A percentile compares a stretch with the other conserved stretches of the same genome.
Evolutionary conservation across 2,888 invertebrate genomes (phyloP).

Genomic region (Diloba caeruleocephala): DNA sequence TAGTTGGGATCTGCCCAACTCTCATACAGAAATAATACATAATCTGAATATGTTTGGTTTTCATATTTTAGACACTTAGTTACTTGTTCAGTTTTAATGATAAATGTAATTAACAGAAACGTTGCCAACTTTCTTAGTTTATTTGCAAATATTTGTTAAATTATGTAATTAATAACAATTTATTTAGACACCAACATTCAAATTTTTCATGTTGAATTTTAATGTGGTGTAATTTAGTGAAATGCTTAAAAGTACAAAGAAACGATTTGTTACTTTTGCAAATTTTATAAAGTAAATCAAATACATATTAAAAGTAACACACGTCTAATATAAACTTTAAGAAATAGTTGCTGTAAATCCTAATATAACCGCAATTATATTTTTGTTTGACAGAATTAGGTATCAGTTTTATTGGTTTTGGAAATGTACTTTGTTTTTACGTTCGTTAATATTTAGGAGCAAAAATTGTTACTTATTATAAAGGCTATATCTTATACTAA

Average conservation of each 20-base stretch:
- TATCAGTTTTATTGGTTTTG: constrained; percentile 70
- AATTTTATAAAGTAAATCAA: constrained; percentile 90
- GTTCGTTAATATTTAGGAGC: constrained; percentile 78
- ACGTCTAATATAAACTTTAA: constrained; percentile 82
- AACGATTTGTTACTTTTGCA: constrained; percentile 92
- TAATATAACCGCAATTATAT: constrained; percentile 76
- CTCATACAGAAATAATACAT: constrained; percentile 63
- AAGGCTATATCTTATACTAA: constrained; percentile 68
- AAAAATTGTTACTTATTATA: constrained; percentile 83
- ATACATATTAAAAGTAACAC: constrained; percentile 83
- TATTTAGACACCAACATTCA: constrained; percentile 84
- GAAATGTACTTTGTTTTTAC: constrained; percentile 72
- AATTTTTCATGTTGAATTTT: constrained; percentile 83
- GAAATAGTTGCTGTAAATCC: constrained; percentile 85
- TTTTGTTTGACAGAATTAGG: constrained; percentile 73
- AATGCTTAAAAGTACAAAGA: constrained; percentile 92
- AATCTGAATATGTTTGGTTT: constrained; percentile 78
- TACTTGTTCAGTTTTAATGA: constrained; percentile 84
- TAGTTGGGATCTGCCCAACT: constrained; percentile 66
- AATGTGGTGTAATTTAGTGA: constrained; percentile 89
- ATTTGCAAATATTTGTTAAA: constrained; percentile 88
- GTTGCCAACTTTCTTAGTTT: constrained; percentile 88
- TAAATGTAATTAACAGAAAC: constrained; percentile 83
- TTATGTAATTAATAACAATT: constrained; percentile 85
- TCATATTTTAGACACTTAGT: constrained; percentile 85